Percentiles rank a stretch among this genome's conserved stretches.
Conservation (phyloP, 2,888 invertebrate species). For the Drosophila picticornis region DNA sequence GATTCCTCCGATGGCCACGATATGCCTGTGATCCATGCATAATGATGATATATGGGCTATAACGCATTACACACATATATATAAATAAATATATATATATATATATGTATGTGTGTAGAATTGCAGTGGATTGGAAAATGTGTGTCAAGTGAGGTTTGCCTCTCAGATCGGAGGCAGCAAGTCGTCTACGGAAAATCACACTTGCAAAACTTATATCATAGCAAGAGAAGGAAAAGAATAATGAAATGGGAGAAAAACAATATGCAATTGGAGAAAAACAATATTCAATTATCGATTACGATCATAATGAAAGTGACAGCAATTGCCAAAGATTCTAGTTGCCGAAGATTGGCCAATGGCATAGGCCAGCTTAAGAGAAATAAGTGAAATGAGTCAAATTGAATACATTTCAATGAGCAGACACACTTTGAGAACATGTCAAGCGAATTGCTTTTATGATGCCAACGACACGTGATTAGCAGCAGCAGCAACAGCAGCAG, state of each 20-base stretch:
- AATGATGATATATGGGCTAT: constrained; percentile 26
- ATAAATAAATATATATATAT: neutral
- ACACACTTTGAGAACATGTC: neutral
- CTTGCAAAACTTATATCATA: neutral
- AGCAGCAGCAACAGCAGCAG: constrained; percentile 2
- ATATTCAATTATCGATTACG: neutral
- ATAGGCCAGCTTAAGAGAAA: too few species aligned
- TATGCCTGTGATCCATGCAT: constrained; percentile 23
- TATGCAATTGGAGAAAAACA: neutral
- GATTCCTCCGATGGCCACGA: constrained; percentile 4
- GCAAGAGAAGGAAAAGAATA: neutral
- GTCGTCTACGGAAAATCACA: neutral
- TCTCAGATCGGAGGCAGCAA: constrained; percentile 1
- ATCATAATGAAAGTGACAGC: too few species aligned
- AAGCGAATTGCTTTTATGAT: constrained; percentile 20
- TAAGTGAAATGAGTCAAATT: neutral
- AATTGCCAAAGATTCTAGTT: too few species aligned
- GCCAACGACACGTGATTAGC: constrained; percentile 37
- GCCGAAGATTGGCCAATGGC: neutral
- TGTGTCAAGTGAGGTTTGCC: constrained; percentile 34
- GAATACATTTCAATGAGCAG: neutral
- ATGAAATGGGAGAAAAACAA: neutral
- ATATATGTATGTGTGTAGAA: neutral
- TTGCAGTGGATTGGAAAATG: constrained; percentile 21
- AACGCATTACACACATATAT: constrained; percentile 16